Evolutionary conservation across 2,797 vertebrate genomes (phyloP).

Genomic region (Mionectes olivaceus): DNA sequence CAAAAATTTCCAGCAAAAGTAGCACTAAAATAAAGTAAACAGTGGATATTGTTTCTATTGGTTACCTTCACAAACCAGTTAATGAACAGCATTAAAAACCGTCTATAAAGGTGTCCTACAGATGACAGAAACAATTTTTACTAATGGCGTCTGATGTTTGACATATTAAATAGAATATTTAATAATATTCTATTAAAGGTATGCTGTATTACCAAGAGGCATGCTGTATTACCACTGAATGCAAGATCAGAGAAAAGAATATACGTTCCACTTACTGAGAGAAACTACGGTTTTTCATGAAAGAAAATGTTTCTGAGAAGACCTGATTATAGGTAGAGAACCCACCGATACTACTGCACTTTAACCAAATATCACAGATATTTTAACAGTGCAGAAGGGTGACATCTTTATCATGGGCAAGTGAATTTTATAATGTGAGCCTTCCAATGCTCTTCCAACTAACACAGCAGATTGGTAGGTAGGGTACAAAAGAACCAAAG

Average conservation of each 20-base stretch:
- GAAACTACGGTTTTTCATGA: neutral
- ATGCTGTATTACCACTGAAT: neutral
- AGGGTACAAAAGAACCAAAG: neutral
- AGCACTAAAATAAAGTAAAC: neutral
- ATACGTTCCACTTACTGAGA: neutral
- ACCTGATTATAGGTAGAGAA: neutral
- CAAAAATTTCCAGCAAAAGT: neutral
- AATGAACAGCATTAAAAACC: neutral
- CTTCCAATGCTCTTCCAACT: neutral
- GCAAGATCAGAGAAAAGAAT: neutral
- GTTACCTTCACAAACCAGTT: neutral
- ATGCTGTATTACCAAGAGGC: neutral
- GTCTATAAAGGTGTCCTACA: neutral
- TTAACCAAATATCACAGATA: neutral
- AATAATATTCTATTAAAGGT: no score
- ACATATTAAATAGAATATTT: neutral
- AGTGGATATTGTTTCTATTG: neutral
- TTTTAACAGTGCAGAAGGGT: neutral
- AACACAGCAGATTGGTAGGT: neutral
- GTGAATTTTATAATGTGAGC: neutral
- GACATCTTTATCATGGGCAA: neutral
- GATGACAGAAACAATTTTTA: neutral
- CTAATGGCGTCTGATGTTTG: neutral
- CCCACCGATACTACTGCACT: neutral
- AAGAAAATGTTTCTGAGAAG: neutral